Conservation (phyloP, 2,888 invertebrate species). For the Apeira syringaria region DNA sequence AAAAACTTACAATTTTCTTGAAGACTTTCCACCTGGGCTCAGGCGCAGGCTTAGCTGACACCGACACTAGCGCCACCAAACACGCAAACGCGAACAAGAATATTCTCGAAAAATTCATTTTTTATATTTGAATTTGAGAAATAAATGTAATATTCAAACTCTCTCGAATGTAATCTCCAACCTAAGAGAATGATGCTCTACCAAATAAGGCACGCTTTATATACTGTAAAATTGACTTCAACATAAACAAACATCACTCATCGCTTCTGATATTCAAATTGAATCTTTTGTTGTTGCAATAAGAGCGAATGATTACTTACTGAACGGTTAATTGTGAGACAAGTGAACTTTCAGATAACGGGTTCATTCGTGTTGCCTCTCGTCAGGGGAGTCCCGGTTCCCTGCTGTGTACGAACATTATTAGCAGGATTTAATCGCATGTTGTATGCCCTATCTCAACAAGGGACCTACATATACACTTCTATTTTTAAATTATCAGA, state of each 20-base stretch:
- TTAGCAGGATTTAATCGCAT: no score
- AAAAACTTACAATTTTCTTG: slow-evolving; percentile 58
- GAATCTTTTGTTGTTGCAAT: neutral
- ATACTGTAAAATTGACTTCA: neutral
- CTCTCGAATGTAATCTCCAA: neutral
- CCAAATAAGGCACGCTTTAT: neutral
- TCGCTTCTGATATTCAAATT: neutral
- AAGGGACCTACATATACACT: no score
- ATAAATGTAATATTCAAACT: neutral
- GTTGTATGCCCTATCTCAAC: no score
- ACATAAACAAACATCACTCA: neutral
- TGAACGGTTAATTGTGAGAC: neutral
- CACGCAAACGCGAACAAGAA: slow-evolving; percentile 52
- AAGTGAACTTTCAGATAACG: neutral
- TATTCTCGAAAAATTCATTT: slow-evolving; percentile 50
- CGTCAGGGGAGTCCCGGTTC: neutral
- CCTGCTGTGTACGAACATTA: neutral
- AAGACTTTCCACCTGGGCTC: slow-evolving; percentile 55
- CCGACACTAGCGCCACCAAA: slow-evolving; percentile 43
- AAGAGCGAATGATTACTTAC: neutral
- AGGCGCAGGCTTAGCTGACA: slow-evolving; percentile 50
- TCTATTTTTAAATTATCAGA: no score
- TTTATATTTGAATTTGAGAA: slow-evolving; percentile 24
- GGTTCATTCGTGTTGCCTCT: neutral
- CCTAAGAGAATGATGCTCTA: neutral